Percentiles rank a stretch among this genome's conserved stretches.
These are phyloP conservation scores for Pandion haliaetus DNA, from an alignment of 2,113 vertebrate genomes.

Conservation along the genomic window DNA sequence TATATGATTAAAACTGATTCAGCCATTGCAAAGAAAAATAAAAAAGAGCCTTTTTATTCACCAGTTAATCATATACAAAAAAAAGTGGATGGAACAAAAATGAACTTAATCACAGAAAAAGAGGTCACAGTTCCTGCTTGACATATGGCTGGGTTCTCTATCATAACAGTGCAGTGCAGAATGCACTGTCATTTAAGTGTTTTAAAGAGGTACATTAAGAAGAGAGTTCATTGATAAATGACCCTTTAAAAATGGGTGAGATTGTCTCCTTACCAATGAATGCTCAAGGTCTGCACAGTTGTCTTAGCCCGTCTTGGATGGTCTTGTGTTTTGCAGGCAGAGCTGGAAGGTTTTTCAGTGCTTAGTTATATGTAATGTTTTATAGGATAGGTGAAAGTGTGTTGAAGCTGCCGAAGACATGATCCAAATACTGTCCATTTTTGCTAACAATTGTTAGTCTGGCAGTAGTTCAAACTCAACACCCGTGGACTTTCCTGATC, in stretches of 20 bases:
- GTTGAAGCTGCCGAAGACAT: background rate
- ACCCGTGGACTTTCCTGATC: background rate
- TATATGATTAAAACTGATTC: constrained; percentile 40
- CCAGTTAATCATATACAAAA: background rate
- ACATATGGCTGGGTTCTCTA: background rate
- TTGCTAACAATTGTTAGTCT: background rate
- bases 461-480: background rate
- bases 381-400: background rate
- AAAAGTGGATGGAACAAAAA: background rate
- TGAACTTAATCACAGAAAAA: constrained; percentile 39
- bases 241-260: background rate
- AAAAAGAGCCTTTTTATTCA: constrained; percentile 3
- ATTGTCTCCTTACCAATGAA: background rate
- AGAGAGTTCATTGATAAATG: background rate
- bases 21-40: constrained; percentile 3
- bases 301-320: background rate
- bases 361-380: background rate
- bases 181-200: background rate
- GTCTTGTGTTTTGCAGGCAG: background rate
- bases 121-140: constrained; percentile 10
- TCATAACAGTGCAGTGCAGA: background rate
- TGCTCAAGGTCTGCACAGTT: background rate
- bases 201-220: constrained; percentile 12
- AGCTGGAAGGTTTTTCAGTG: background rate
- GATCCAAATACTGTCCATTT: background rate